Base-by-base conservation (phyloP, 2,888 invertebrate species). In the Apodemia duryi region DNA sequence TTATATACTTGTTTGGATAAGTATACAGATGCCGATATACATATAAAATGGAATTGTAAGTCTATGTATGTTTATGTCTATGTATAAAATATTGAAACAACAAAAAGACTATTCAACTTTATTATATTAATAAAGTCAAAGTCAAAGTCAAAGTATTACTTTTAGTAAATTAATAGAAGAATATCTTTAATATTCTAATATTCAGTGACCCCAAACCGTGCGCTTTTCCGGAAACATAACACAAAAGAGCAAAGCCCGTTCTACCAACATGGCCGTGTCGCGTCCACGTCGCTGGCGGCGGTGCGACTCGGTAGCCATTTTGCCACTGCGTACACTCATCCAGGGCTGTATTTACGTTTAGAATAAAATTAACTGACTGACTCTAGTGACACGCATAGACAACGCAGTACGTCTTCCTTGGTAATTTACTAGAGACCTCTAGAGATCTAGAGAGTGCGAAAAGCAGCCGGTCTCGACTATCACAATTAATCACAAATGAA, bases 221-320 rank as follows among this genome's bases (percentile, higher is more conserved):
- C 79, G 83, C 83, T 90, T 88, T 89, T 88, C 86, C 87, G 87
- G 88, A 88, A 88, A 76, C 76, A 46, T 70, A 70, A 72, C 75
- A 86, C 83, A 87, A 84, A 81, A 76, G 82, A 70, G 71, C 68
- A 73, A 71, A 75, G 75, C 75, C 72, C 76, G 76, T 72, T 73
- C 71, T 75, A 75, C 71, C 77, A 82, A 80, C 67, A 85, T 84
- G 83, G 82, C 82, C 75, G 74, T 70, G 70, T 67, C 65, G 68
- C 67, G 73, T 13, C 46, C 11, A 29, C 29, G 54, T 29, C 29
- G 54, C 29, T 29, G 21, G 21, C 6, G 52, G 2, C 41, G 41
- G 35, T 7, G 41, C 52, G 28, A 28, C 2, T 29, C 11, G 54
- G 29, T 29, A 10, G 75, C 75, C 77, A 76, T 79, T 65, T 69